Evolutionary conservation across 1,140 invertebrate genomes (phyloP).

Genomic region (Epicauta chinensis): DNA sequence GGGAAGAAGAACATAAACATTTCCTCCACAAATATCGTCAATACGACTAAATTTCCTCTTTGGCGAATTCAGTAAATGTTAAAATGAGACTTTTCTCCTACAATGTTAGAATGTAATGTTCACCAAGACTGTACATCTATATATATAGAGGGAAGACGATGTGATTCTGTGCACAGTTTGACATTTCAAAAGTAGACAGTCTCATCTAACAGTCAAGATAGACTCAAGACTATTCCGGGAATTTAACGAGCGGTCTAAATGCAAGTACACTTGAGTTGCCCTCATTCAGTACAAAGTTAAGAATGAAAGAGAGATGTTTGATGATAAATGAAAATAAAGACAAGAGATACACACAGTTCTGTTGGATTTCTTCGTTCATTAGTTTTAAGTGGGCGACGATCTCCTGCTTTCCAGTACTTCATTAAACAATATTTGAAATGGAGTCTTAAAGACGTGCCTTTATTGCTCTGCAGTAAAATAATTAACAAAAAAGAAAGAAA

Average conservation of each 20-base stretch:
- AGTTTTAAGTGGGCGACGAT: constrained; percentile 8
- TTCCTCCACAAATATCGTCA: not conserved
- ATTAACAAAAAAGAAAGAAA: constrained; percentile 13
- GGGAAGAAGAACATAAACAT: not conserved
- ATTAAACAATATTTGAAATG: constrained; percentile 16
- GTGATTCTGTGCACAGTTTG: constrained; percentile 9
- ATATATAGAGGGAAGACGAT: constrained; percentile 1
- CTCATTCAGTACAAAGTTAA: not conserved
- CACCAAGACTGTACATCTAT: not conserved
- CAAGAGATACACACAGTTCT: constrained; percentile 9
- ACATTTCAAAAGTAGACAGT: constrained; percentile 8
- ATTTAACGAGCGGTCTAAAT: constrained; percentile 17
- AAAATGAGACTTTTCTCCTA: not conserved
- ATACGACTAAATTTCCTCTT: too few species aligned
- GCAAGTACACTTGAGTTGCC: constrained; percentile 12
- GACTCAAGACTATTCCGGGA: constrained; percentile 4
- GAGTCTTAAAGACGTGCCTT: constrained; percentile 6
- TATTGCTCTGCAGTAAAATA: constrained; percentile 9
- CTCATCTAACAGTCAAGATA: constrained; percentile 5
- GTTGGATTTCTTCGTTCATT: constrained; percentile 13
- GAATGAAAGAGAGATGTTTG: too few species aligned
- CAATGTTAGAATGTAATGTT: constrained; percentile 5
- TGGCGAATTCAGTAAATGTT: not conserved
- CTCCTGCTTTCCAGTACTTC: constrained; percentile 7
- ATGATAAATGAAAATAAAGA: too few species aligned